These are phyloP conservation scores for Sphaerodactylus townsendi DNA, from an alignment of 2,113 vertebrate genomes.

Conservation along the genomic window DNA sequence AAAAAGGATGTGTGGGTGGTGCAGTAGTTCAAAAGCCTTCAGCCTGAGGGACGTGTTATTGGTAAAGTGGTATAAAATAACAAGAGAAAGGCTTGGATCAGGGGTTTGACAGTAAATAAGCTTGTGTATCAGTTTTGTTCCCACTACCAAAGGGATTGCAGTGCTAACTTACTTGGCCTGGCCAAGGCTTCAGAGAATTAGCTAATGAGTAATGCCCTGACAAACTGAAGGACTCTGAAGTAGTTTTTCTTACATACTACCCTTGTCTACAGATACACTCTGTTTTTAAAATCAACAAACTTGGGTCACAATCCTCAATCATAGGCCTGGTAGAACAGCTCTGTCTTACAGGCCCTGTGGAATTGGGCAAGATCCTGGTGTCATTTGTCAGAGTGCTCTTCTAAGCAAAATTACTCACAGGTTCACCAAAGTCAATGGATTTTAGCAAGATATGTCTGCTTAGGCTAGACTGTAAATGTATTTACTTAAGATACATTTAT, in stretches of 20 bases:
- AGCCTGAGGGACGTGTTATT: no score
- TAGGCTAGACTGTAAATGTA: neutral
- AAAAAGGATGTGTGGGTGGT: no score
- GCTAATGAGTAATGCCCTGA: neutral
- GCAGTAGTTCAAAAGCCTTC: no score
- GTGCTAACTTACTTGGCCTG: neutral
- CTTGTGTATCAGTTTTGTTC: neutral
- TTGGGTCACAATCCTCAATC: neutral
- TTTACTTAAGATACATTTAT: neutral
- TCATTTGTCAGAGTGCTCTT: no score
- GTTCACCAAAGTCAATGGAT: no score
- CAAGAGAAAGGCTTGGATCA: no score
- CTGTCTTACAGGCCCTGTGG: no score
- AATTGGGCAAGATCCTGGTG: no score
- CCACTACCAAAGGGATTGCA: neutral
- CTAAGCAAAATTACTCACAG: no score
- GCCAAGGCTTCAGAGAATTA: neutral
- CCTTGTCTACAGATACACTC: neutral
- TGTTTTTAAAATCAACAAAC: slow-evolving; percentile 24
- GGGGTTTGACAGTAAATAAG: neutral
- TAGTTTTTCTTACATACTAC: neutral
- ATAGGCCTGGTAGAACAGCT: no score
- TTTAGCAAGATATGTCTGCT: no score
- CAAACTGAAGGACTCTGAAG: neutral
- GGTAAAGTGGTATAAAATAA: no score